A percentile compares a stretch with the other conserved stretches of the same genome.
Evolutionary conservation across 30 jellyfish, hydroid and myxozoan species (phyloP).

Genomic region (Mastigias papua): DNA sequence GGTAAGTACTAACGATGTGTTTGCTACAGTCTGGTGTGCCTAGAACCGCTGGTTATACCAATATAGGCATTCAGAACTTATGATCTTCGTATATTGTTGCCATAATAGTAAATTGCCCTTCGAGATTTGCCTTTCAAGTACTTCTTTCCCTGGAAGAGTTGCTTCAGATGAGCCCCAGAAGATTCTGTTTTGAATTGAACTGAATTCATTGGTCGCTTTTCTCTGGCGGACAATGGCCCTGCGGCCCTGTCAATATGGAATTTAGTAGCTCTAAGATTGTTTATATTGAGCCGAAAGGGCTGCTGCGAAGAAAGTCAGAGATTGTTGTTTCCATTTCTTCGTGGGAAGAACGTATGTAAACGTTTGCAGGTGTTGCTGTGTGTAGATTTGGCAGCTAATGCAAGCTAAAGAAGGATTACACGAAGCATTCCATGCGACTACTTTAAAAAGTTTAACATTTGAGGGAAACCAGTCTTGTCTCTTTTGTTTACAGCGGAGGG

Average conservation of each 20-base stretch:
- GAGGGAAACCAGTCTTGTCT: not conserved
- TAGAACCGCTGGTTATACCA: too few relatives aligned
- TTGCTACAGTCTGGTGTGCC: too few relatives aligned
- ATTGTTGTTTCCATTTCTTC: slow-evolving; percentile 61
- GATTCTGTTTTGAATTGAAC: not conserved
- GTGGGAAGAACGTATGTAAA: slow-evolving; percentile 69
- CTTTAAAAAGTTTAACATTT: slow-evolving; percentile 3
- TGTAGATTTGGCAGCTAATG: slow-evolving; percentile 57
- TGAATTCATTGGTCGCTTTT: not conserved
- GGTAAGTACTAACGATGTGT: too few relatives aligned
- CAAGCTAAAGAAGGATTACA: slow-evolving; percentile 39
- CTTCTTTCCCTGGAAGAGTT: too few relatives aligned
- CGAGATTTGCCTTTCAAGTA: too few relatives aligned
- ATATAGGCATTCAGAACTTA: too few relatives aligned
- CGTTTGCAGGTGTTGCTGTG: slow-evolving; percentile 77
- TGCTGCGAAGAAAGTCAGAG: slow-evolving; percentile 61
- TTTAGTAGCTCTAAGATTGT: slow-evolving; percentile 27
- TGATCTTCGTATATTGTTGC: too few relatives aligned
- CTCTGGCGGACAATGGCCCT: slow-evolving; percentile 23
- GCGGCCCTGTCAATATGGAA: slow-evolving; percentile 29
- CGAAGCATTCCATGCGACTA: slow-evolving; percentile 29
- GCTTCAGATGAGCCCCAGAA: too few relatives aligned
- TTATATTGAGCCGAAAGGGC: slow-evolving; percentile 47
- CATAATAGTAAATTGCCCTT: too few relatives aligned
- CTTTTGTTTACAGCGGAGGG: not conserved